Percentiles rank a stretch among this genome's conserved stretches.
phyloP scores from a whole-genome alignment of 2,113 vertebrate species.

The Anoplopoma fimbria region DNA sequence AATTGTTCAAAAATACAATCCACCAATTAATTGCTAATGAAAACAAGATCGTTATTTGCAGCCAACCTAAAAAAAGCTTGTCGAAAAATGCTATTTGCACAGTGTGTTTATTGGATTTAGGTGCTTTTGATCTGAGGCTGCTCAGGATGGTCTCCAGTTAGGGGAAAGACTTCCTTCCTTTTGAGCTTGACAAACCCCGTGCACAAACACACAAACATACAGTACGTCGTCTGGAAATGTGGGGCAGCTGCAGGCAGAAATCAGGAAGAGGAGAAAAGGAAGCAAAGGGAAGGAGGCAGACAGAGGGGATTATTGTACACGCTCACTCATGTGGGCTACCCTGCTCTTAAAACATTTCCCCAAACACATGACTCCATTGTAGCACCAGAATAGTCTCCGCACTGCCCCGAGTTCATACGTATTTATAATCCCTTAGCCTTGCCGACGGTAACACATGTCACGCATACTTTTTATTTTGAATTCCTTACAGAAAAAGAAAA shows the following conservation, averaged over 20 bases:
- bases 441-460: neutral
- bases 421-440: slow-evolving; percentile 44
- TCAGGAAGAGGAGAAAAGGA: slow-evolving; percentile 72
- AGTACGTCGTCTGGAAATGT: slow-evolving; percentile 51
- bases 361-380: slow-evolving; percentile 80
- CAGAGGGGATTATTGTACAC: slow-evolving; percentile 81
- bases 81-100: neutral
- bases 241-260: slow-evolving; percentile 69
- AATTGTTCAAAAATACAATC: neutral
- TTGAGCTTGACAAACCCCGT: slow-evolving; percentile 8
- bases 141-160: slow-evolving; percentile 18
- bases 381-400: slow-evolving; percentile 61
- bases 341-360: slow-evolving; percentile 73
- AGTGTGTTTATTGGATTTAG: neutral
- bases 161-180: slow-evolving; percentile 59
- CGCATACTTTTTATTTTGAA: slow-evolving; percentile 20
- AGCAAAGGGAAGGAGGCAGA: slow-evolving; percentile 71
- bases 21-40: neutral
- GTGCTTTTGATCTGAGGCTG: slow-evolving; percentile 2
- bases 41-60: neutral
- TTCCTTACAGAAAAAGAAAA: slow-evolving; percentile 12
- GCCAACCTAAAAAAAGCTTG: no score
- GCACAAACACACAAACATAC: slow-evolving; percentile 28
- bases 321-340: slow-evolving; percentile 74
- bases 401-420: slow-evolving; percentile 47